These are phyloP conservation scores for Cavia aperea DNA, from an alignment of 2,113 vertebrate species.

Conservation along the genomic window DNA sequence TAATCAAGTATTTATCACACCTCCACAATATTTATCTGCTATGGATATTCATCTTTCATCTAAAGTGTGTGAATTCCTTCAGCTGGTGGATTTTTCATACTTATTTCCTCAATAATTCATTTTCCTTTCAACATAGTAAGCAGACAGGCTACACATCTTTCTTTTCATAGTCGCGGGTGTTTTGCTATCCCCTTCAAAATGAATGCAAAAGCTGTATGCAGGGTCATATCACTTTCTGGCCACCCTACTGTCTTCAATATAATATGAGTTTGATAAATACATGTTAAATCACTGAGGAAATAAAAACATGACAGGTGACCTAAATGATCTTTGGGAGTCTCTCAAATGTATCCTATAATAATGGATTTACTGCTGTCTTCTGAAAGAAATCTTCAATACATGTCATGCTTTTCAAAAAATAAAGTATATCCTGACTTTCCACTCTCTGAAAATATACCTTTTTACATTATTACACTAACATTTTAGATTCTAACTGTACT, in stretches of 20 bases:
- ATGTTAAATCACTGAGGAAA: not conserved
- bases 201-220: not conserved
- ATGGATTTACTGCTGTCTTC: not conserved
- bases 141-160: not conserved
- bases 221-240: not conserved
- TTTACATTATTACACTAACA: not conserved
- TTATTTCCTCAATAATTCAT: not conserved
- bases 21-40: not conserved
- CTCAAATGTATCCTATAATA: not conserved
- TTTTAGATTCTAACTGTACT: not conserved
- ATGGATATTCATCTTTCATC: not conserved
- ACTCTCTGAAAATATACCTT: not conserved
- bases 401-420: not conserved
- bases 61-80: not conserved
- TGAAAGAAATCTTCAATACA: not conserved
- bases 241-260: no score
- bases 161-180: not conserved
- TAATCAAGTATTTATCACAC: not conserved
- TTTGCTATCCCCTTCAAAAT: not conserved
- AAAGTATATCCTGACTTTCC: not conserved
- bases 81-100: not conserved
- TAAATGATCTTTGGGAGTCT: not conserved
- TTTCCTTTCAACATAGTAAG: not conserved
- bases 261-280: not conserved
- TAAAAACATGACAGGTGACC: not conserved